A percentile compares a stretch with the other conserved stretches of the same genome.
These are phyloP conservation scores for Dicranocentrus wangi DNA, from an alignment of 2,888 invertebrate genomes.

Conservation along the genomic window DNA sequence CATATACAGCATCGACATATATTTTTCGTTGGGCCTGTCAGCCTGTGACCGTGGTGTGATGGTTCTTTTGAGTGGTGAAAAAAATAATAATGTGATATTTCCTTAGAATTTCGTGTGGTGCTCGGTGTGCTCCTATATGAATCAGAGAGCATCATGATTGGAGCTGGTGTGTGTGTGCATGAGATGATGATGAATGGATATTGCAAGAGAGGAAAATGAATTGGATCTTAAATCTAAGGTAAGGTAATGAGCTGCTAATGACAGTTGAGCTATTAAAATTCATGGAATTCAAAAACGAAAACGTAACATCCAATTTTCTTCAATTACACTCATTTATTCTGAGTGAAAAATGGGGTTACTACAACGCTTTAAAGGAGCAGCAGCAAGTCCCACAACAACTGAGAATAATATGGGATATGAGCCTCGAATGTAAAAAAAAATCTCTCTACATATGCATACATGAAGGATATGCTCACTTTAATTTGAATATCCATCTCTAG, in stretches of 20 bases:
- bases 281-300: constrained; percentile 26
- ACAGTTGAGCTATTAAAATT: constrained; percentile 49
- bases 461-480: too few relatives aligned
- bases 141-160: too few relatives aligned
- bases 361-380: too few relatives aligned
- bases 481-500: too few relatives aligned
- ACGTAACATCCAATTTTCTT: constrained; percentile 38
- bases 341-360: constrained; percentile 26
- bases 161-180: too few relatives aligned
- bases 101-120: not conserved
- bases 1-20: constrained; percentile 32
- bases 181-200: constrained; percentile 22
- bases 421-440: not conserved
- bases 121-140: too few relatives aligned
- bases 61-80: too few relatives aligned
- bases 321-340: constrained; percentile 20
- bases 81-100: too few relatives aligned
- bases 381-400: too few relatives aligned
- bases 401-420: too few relatives aligned
- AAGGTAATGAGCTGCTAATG: constrained; percentile 56
- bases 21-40: too few relatives aligned
- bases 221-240: constrained; percentile 58
- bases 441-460: not conserved
- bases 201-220: constrained; percentile 29
- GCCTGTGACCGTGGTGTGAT: too few relatives aligned